phyloP scores from a whole-genome alignment of 2,113 vertebrate genomes.

The Hemichromis elongatus region DNA sequence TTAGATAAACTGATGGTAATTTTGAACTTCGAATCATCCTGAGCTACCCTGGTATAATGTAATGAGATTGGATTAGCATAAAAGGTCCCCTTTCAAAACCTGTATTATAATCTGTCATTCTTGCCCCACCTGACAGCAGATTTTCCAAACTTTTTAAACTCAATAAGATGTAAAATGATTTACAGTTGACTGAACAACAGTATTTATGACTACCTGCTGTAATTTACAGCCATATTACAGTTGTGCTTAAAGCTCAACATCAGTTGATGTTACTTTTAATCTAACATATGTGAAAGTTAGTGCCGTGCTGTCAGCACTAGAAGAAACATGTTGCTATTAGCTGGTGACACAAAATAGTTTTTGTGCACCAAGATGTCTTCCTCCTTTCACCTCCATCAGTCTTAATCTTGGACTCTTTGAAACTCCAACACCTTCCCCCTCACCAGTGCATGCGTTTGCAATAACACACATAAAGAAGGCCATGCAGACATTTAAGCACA shows the following conservation, averaged over 20 bases:
- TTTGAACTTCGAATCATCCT: neutral
- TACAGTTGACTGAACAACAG: neutral
- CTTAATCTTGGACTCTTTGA: neutral
- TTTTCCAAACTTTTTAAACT: neutral
- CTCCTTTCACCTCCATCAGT: constrained; percentile 11
- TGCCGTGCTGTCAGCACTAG: neutral
- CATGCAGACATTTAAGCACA: neutral
- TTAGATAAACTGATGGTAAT: neutral
- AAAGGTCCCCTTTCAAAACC: neutral
- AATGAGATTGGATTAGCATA: neutral
- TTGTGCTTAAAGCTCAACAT: neutral
- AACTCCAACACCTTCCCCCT: neutral
- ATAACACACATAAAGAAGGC: constrained; percentile 8
- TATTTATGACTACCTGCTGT: neutral
- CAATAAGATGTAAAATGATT: neutral
- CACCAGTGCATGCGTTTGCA: constrained; percentile 34
- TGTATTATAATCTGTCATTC: neutral
- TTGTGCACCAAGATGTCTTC: neutral
- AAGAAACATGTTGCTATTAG: neutral
- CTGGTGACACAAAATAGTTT: neutral
- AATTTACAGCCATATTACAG: neutral
- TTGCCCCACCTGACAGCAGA: neutral
- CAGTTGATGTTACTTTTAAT: neutral
- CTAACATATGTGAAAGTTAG: neutral
- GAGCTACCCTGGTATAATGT: neutral